These are phyloP conservation scores for Malurus cyaneus DNA, from an alignment of 2,113 vertebrate genomes.

Conservation along the genomic window DNA sequence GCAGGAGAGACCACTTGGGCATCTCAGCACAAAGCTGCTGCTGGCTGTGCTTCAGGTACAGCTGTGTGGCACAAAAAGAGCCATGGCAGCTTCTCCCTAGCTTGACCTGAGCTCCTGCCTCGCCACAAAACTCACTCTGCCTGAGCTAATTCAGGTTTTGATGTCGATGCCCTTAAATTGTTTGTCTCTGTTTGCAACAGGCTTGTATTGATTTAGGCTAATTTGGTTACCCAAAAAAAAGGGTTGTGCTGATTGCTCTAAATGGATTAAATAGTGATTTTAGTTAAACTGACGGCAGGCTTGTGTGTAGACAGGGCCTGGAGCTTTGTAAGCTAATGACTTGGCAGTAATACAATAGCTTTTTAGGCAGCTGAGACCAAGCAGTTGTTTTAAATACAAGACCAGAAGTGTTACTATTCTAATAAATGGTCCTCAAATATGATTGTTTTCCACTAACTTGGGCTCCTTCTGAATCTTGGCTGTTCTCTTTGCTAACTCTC, in stretches of 20 bases:
- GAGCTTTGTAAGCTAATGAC: slow-evolving; percentile 62
- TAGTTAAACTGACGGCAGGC: slow-evolving; percentile 43
- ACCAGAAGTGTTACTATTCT: not conserved
- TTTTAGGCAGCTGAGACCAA: slow-evolving; percentile 19
- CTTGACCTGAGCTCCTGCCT: not conserved
- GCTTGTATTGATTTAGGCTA: slow-evolving; percentile 50
- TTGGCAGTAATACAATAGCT: slow-evolving; percentile 14
- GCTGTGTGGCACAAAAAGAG: rapidly evolving
- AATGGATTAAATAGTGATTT: slow-evolving; percentile 58
- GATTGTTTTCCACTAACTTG: not conserved
- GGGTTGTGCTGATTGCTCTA: slow-evolving; percentile 59
- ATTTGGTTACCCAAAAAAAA: slow-evolving; percentile 45
- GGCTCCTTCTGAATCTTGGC: not conserved
- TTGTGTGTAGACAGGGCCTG: slow-evolving; percentile 59
- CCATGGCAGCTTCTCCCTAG: not conserved
- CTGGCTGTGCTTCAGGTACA: not conserved
- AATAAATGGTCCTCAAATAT: not conserved
- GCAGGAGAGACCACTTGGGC: not conserved
- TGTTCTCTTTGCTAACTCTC: not conserved
- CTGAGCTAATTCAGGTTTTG: slow-evolving; percentile 17
- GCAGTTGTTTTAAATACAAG: not conserved
- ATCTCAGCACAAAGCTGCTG: not conserved
- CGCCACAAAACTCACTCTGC: rapidly evolving
- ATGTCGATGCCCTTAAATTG: not conserved
- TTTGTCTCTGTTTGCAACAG: slow-evolving; percentile 25